Evolutionary conservation across 2,113 vertebrate species (phyloP).

Genomic region (Notechis scutatus): DNA sequence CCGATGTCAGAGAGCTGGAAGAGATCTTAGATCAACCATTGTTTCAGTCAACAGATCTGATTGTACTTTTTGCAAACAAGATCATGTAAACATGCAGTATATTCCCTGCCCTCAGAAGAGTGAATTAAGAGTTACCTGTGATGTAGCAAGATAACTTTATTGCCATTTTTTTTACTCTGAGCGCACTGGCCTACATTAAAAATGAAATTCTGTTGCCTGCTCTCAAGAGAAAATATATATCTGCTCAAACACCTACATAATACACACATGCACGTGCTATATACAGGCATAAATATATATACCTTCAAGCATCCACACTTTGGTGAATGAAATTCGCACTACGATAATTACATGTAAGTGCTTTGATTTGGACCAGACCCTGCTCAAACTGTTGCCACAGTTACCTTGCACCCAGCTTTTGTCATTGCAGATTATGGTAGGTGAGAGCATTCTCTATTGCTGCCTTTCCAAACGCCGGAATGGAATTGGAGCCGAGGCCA

Average conservation of each 20-base stretch:
- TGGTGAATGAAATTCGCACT: constrained; percentile 16
- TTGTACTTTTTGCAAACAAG: neutral
- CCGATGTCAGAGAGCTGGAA: too few species aligned
- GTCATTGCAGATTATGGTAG: constrained; percentile 90
- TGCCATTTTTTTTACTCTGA: too few species aligned
- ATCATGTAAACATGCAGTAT: neutral
- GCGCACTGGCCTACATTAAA: too few species aligned
- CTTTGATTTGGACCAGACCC: constrained; percentile 25
- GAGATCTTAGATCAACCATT: too few species aligned
- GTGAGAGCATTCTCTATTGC: constrained; percentile 96
- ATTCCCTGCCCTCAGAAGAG: constrained; percentile 12
- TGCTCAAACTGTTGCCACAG: constrained; percentile 22
- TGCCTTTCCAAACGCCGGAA: constrained; percentile 86
- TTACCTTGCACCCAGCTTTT: constrained; percentile 49
- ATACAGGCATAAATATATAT: too few species aligned
- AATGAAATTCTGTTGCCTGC: too few species aligned
- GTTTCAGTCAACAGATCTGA: neutral
- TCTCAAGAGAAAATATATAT: too few species aligned
- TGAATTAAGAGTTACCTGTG: constrained; percentile 17
- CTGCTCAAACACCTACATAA: too few species aligned
- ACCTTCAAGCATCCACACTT: neutral
- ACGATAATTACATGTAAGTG: constrained; percentile 16
- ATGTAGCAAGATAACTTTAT: neutral
- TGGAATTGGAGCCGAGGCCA: constrained; percentile 80
- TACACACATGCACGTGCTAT: too few species aligned